Evolutionary conservation across 2,888 invertebrate genomes (phyloP), one percentile per base, ranked within the genome.

Genomic region (Amblyjoppa fuscipennis): DNA sequence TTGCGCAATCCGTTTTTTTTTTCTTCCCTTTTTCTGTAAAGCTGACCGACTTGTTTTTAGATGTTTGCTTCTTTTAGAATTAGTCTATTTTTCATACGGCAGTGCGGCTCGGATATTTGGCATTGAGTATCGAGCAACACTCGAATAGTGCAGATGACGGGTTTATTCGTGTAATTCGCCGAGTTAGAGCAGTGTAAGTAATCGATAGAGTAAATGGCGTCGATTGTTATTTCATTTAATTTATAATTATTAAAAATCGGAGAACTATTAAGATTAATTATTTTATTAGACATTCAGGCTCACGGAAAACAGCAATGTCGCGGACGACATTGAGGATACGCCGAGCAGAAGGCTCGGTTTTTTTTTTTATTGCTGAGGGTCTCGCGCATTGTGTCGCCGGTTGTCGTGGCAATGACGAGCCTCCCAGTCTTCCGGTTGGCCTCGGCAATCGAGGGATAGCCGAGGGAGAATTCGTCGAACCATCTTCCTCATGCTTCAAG

Each of bases 401-500:
- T 76, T 51, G 76, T 66, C 66, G 25, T 53, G 51, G 64, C 66
- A 51, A 76, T 66, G 64, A 76, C 75, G 66, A 66, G 34, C 6
- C 76, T 38, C 74, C 56, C 53, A 31, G 16, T 34, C 20, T 34
- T 53, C 31, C 61, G 41, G 25, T 16, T 28, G n/a, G 49, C 2
- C 66, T n/a, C 51, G 1, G 16, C 34, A 64, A 38, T 34, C 59
- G 38, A 64, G 53, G 11, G 13, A 68, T 66, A 45, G 41, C 64
- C 70, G 64, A 64, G 53, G 64, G 69, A 79, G 51, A 64, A 66
- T 69, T 70, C 70, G 69, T 83, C 64, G 28, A 59, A 79, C 66
- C 41, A 64, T 71, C 70, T 76, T 25, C 31, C 53, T 71, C 66
- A 20, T 64, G 45, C 28, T 66, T 80, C 71, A 71, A 76, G 76